Percentiles rank a stretch among this genome's conserved stretches.
Conservation (phyloP, 2,888 invertebrate species). For the Thera obeliscata region DNA sequence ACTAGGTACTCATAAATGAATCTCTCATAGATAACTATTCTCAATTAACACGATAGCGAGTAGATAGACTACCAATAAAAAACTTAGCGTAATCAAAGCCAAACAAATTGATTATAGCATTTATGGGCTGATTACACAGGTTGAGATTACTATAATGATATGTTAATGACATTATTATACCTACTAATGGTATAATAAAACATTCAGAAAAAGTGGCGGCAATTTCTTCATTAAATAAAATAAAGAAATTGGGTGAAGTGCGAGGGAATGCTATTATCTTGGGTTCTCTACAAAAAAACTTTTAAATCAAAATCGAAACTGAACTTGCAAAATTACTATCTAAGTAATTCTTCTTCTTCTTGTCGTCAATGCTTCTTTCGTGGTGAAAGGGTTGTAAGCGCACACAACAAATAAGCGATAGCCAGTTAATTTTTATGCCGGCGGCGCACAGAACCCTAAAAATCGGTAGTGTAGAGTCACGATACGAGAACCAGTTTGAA, state of each 20-base stretch:
- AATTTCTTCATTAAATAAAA: slow-evolving; percentile 53
- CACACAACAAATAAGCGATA: too few species aligned
- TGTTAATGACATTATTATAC: slow-evolving; percentile 60
- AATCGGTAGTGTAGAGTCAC: slow-evolving; percentile 46
- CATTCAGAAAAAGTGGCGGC: slow-evolving; percentile 44
- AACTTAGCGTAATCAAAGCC: slow-evolving; percentile 36
- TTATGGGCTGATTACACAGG: slow-evolving; percentile 37
- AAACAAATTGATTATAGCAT: slow-evolving; percentile 42
- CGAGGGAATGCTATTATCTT: background rate
- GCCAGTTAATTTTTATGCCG: background rate
- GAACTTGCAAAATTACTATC: too few species aligned
- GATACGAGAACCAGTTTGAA: slow-evolving; percentile 54
- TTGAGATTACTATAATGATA: slow-evolving; percentile 41
- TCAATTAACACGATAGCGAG: background rate
- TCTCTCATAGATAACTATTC: background rate
- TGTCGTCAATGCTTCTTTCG: too few species aligned
- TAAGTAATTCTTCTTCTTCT: too few species aligned
- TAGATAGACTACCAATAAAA: slow-evolving; percentile 26
- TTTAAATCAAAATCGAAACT: too few species aligned
- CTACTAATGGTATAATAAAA: slow-evolving; percentile 56
- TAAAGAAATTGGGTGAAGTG: slow-evolving; percentile 2
- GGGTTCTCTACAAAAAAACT: background rate
- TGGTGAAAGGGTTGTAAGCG: too few species aligned
- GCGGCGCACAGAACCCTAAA: slow-evolving; percentile 20
- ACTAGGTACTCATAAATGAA: too few species aligned